phyloP scores from a whole-genome alignment of 2,113 vertebrate species.

The Pygoscelis antarcticus region DNA sequence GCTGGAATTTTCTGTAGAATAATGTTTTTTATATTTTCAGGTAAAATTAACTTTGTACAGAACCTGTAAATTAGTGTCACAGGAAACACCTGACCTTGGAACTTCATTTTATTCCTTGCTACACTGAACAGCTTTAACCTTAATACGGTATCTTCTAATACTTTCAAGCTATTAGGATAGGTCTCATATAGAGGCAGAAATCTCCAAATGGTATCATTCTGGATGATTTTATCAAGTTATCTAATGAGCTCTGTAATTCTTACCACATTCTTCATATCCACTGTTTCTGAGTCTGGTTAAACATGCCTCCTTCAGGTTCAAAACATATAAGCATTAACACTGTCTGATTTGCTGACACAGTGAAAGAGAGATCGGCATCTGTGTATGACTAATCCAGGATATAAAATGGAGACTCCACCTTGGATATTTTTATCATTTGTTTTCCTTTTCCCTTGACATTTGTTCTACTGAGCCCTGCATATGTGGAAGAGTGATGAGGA shows the following conservation, averaged over 20 bases:
- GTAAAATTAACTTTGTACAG: not conserved
- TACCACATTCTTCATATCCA: not conserved
- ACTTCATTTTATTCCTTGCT: not conserved
- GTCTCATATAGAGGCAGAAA: not conserved
- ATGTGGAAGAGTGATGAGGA: not conserved
- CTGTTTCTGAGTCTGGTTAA: not conserved
- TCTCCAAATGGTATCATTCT: not conserved
- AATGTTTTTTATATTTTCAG: not conserved
- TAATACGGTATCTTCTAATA: not conserved
- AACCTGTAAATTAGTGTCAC: not conserved
- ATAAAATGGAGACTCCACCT: not conserved
- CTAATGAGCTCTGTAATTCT: not conserved
- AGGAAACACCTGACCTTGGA: not conserved
- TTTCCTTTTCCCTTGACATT: constrained; percentile 6
- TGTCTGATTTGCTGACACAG: not conserved
- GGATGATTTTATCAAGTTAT: not conserved
- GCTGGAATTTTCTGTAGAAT: not conserved
- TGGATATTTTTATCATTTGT: not conserved
- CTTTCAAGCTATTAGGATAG: not conserved
- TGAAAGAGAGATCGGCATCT: not conserved
- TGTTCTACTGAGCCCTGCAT: not conserved
- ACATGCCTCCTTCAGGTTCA: not conserved
- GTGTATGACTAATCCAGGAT: not conserved
- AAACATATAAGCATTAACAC: not conserved
- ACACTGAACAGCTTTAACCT: not conserved